phyloP scores from a whole-genome alignment of 2,888 invertebrate genomes.

The Frankliniella intonsa region DNA sequence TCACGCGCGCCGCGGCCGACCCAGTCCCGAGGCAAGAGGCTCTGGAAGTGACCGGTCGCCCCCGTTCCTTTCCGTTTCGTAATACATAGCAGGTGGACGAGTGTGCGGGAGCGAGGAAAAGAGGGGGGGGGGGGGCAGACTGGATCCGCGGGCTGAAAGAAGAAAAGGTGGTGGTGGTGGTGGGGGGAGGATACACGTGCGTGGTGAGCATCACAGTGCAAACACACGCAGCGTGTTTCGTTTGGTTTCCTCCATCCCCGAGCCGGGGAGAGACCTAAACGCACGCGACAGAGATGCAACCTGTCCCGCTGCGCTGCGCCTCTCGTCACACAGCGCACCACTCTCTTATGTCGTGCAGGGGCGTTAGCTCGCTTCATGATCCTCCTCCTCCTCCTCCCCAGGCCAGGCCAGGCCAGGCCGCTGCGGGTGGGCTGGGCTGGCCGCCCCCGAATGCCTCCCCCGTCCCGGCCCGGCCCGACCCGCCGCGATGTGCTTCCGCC shows the following conservation, averaged over 20 bases:
- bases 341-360: too few relatives aligned
- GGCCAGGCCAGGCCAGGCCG: too few relatives aligned
- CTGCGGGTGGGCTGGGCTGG: too few relatives aligned
- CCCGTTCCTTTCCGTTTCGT: conserved; percentile 8
- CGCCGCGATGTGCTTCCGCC: neutral
- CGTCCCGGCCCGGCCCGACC: neutral
- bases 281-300: neutral
- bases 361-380: too few relatives aligned
- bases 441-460: too few relatives aligned
- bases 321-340: too few relatives aligned
- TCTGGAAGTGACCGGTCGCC: neutral
- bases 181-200: neutral
- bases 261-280: neutral
- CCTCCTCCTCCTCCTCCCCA: too few relatives aligned
- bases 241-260: neutral
- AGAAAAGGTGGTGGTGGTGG: neutral
- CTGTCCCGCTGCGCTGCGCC: too few relatives aligned
- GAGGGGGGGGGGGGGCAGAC: neutral
- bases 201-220: neutral
- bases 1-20: neutral
- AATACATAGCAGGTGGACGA: neutral
- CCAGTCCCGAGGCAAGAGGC: neutral
- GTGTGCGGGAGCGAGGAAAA: neutral
- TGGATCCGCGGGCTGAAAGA: neutral
- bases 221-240: neutral